phyloP scores from a whole-genome alignment of 1,140 invertebrate genomes.

The Aphelenchoides fujianensis region DNA sequence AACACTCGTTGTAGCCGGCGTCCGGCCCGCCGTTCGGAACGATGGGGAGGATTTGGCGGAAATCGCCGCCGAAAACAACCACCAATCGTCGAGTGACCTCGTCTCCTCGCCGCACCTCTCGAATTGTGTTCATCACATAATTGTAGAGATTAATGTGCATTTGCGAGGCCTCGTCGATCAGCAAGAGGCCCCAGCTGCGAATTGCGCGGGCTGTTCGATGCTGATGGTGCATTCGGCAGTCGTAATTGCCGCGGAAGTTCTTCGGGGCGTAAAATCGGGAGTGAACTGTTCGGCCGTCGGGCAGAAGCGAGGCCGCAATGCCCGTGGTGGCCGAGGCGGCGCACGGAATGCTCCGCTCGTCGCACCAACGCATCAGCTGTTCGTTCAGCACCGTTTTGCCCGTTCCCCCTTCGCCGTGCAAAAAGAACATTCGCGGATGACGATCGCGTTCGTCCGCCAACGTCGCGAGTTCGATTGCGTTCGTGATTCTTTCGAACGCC shows the following conservation, averaged over 20 bases:
- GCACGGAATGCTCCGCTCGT: background rate
- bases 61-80: conserved; percentile 22
- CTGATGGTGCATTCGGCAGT: background rate
- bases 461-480: conserved; percentile 13
- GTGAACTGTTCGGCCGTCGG: conserved; percentile 11
- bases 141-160: background rate
- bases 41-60: conserved; percentile 26
- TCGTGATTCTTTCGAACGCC: conserved; percentile 1
- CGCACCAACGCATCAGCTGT: conserved; percentile 1
- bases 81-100: background rate
- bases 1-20: background rate
- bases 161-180: conserved; percentile 20
- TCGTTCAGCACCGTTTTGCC: conserved; percentile 15
- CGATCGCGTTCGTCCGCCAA: background rate
- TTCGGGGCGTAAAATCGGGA: background rate
- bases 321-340: conserved; percentile 4
- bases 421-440: conserved; percentile 1
- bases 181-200: background rate
- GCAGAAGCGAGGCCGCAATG: conserved; percentile 20
- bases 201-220: background rate
- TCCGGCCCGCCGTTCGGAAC: background rate
- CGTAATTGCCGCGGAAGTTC: background rate
- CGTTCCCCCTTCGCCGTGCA: conserved; percentile 14
- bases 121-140: conserved; percentile 10
- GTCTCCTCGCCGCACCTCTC: background rate